A percentile compares a stretch with the other conserved stretches of the same genome.
phyloP scores from a whole-genome alignment of 2,113 vertebrate genomes.

The Bos javanicus region DNA sequence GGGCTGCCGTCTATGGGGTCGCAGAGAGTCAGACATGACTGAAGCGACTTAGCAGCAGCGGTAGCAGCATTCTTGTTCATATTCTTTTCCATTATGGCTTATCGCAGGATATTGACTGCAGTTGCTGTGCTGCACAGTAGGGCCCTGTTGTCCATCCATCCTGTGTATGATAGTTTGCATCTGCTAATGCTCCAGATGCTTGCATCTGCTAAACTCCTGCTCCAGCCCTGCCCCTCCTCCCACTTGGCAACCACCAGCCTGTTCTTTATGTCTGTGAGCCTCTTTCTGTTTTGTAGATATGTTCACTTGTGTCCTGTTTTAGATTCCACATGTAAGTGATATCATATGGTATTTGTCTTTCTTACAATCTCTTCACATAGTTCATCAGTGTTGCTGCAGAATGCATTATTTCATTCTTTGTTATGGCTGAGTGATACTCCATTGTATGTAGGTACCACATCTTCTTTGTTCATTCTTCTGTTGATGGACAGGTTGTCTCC shows the following conservation, averaged over 20 bases:
- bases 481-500: neutral
- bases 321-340: neutral
- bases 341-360: neutral
- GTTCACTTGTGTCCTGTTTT: neutral
- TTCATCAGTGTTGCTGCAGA: neutral
- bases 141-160: neutral
- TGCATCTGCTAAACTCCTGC: neutral
- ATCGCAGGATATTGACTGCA: neutral
- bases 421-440: neutral
- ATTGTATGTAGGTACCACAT: neutral
- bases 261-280: neutral
- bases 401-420: neutral
- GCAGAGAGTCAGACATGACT: too few relatives aligned
- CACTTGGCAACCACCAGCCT: neutral
- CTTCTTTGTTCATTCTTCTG: neutral
- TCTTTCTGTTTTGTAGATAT: neutral
- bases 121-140: neutral
- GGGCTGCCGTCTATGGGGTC: too few relatives aligned
- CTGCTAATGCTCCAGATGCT: neutral
- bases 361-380: neutral
- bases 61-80: neutral
- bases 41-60: too few relatives aligned
- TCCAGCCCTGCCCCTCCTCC: neutral
- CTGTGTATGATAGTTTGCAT: neutral
- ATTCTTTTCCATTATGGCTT: neutral